Evolutionary conservation across 2,888 invertebrate species (phyloP).

Genomic region (Oligia strigilis): DNA sequence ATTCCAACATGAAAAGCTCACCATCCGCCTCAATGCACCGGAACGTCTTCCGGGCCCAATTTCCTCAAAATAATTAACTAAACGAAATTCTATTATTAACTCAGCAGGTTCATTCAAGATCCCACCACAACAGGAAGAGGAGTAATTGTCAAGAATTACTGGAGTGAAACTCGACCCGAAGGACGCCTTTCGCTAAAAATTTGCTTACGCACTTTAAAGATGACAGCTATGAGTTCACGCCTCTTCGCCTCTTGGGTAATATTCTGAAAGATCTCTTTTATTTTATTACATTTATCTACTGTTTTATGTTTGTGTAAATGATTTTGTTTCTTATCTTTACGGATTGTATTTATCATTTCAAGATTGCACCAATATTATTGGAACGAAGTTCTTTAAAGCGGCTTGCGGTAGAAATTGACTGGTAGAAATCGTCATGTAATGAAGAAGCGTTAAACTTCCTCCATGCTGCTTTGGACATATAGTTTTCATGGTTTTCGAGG

Average conservation of each 20-base stretch:
- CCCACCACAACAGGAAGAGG: constrained; percentile 35
- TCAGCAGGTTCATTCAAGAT: constrained; percentile 30
- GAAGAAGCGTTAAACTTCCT: not conserved
- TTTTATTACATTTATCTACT: not conserved
- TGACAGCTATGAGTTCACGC: constrained; percentile 27
- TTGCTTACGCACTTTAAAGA: constrained; percentile 35
- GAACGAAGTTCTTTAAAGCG: not conserved
- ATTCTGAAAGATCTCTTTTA: constrained; percentile 6
- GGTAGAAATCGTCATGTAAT: not conserved
- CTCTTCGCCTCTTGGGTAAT: constrained; percentile 10
- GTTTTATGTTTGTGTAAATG: not conserved
- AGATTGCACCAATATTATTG: not conserved
- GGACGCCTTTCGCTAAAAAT: constrained; percentile 16
- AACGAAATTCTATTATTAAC: constrained; percentile 45
- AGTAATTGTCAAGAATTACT: constrained; percentile 51
- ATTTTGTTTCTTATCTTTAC: not conserved
- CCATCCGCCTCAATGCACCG: constrained; percentile 1
- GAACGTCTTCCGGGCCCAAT: constrained; percentile 24
- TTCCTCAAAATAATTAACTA: constrained; percentile 44
- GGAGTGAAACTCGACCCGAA: constrained; percentile 31
- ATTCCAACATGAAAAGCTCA: not conserved
- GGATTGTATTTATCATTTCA: not conserved
- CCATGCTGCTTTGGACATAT: not conserved
- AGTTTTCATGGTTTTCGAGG: too few relatives aligned
- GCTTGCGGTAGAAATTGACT: too few relatives aligned